Percentiles rank a stretch among this genome's conserved stretches.
Evolutionary conservation across 2,113 vertebrate species (phyloP).

Genomic region (Onychostruthus taczanowskii): DNA sequence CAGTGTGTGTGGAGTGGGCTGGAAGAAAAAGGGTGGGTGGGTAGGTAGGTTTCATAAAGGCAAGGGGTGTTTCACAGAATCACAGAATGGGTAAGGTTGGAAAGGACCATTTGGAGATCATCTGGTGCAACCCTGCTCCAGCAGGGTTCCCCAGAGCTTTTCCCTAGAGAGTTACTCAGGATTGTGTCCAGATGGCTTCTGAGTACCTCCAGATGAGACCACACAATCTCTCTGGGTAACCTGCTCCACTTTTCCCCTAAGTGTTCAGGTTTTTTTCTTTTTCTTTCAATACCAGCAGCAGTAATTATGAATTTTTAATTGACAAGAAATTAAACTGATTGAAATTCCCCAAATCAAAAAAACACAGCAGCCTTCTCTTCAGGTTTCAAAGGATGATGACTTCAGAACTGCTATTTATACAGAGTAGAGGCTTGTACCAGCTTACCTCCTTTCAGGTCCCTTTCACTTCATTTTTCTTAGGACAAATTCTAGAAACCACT

Average conservation of each 20-base stretch:
- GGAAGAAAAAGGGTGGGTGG: background rate
- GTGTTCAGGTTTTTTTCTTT: fast-evolving
- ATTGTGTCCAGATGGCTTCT: background rate
- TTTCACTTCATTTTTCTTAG: background rate
- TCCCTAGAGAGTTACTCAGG: background rate
- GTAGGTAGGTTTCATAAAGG: background rate
- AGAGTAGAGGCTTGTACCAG: background rate
- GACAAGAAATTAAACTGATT: background rate
- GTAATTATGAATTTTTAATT: background rate
- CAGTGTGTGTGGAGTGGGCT: background rate
- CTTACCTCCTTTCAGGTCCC: background rate
- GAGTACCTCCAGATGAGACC: background rate
- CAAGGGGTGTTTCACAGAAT: background rate
- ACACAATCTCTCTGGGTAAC: background rate
- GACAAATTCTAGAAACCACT: background rate
- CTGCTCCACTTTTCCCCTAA: background rate
- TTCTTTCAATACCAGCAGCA: background rate
- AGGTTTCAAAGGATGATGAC: background rate
- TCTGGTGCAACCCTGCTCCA: background rate
- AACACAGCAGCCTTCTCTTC: background rate
- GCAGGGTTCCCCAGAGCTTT: background rate
- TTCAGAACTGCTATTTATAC: background rate
- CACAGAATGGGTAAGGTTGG: background rate
- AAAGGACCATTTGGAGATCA: background rate
- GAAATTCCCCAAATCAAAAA: background rate